Conservation (phyloP, 2,113 vertebrate genomes). For the Oreochromis tanganicae region DNA sequence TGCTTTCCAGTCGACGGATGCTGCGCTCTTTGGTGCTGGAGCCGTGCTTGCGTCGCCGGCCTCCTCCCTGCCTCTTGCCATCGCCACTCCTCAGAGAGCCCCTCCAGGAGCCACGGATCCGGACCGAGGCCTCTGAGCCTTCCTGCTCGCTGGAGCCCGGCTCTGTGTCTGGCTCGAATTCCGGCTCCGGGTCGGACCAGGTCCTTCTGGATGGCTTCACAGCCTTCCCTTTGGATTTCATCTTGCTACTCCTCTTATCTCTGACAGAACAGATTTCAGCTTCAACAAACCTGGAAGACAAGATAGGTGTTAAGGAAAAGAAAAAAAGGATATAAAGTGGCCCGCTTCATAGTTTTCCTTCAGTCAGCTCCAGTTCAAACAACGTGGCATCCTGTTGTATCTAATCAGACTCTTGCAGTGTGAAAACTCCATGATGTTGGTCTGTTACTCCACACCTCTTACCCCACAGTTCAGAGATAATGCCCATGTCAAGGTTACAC, state of each 20-base stretch:
- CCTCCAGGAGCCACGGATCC: constrained; percentile 61
- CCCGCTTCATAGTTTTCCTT: neutral
- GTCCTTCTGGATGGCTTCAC: constrained; percentile 67
- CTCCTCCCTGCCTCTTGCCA: constrained; percentile 26
- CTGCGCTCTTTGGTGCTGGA: constrained; percentile 78
- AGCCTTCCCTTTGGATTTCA: constrained; percentile 90
- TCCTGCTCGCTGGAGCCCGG: constrained; percentile 74
- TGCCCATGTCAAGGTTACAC: constrained; percentile 62
- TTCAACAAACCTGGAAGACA: constrained; percentile 2
- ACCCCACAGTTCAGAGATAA: constrained; percentile 56
- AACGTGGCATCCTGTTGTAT: constrained; percentile 37
- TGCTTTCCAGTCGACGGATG: constrained; percentile 89
- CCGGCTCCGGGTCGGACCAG: constrained; percentile 62
- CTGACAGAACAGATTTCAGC: neutral
- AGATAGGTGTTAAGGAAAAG: neutral
- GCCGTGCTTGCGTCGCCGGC: constrained; percentile 54
- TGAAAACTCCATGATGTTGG: constrained; percentile 64
- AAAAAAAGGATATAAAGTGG: neutral
- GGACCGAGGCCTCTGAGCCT: constrained; percentile 73
- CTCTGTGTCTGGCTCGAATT: constrained; percentile 64
- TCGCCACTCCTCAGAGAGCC: constrained; percentile 44
- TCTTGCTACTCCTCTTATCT: constrained; percentile 46
- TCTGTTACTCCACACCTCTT: constrained; percentile 54
- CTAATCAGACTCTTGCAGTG: constrained; percentile 58
- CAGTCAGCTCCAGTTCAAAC: constrained; percentile 2